Conservation (phyloP, 92 coral and sea anemone genomes). For the Phenganax subtilis region DNA sequence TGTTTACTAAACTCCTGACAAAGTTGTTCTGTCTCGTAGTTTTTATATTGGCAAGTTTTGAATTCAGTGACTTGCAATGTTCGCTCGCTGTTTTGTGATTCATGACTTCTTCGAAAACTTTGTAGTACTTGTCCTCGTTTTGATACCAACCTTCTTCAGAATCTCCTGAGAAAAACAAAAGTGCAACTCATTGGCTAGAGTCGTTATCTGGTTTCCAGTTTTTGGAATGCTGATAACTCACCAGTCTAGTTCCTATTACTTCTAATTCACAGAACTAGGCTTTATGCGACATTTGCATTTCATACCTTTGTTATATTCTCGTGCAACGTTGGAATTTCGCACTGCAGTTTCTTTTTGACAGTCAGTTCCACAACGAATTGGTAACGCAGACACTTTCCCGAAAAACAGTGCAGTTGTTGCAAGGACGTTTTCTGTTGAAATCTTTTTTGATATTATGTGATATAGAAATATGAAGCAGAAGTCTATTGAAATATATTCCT, state of each 20-base stretch:
- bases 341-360: background rate
- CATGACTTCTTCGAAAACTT: constrained; percentile 47
- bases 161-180: constrained; percentile 50
- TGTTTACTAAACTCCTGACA: constrained; percentile 23
- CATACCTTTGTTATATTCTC: background rate
- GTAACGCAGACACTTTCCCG: constrained; percentile 22
- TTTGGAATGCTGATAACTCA: background rate
- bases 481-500: constrained; percentile 4
- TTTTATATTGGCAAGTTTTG: constrained; percentile 61
- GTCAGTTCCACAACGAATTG: background rate
- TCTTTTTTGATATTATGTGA: constrained; percentile 6
- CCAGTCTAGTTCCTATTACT: background rate
- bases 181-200: background rate
- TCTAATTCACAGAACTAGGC: background rate
- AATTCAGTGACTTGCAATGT: constrained; percentile 49
- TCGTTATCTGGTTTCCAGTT: background rate
- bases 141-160: constrained; percentile 67
- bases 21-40: constrained; percentile 58
- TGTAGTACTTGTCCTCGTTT: constrained; percentile 56
- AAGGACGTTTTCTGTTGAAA: background rate
- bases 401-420: constrained; percentile 21
- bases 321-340: background rate
- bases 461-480: constrained; percentile 12
- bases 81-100: constrained; percentile 60
- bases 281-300: background rate